Conservation (phyloP, 2,888 invertebrate genomes). For the Heliconius ismenius region DNA sequence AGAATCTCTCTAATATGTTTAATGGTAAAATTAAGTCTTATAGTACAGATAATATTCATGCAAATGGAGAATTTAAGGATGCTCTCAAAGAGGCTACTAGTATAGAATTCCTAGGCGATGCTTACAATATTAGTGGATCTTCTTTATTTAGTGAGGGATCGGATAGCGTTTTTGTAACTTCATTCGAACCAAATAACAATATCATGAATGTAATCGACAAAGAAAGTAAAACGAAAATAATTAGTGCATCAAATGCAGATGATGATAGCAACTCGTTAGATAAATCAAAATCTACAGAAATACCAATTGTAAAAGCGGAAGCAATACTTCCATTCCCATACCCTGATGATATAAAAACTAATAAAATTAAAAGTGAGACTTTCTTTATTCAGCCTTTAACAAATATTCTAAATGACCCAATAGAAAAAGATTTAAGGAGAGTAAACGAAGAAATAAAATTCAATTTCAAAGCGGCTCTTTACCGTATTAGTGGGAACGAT, state of each 20-base stretch:
- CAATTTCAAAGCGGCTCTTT: constrained; percentile 70
- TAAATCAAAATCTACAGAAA: constrained; percentile 38
- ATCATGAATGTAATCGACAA: constrained; percentile 44
- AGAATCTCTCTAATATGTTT: constrained; percentile 60
- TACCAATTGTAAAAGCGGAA: constrained; percentile 65
- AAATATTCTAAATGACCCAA: constrained; percentile 49
- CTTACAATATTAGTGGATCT: constrained; percentile 56
- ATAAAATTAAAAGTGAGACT: constrained; percentile 19
- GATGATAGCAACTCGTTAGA: background rate
- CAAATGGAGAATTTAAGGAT: constrained; percentile 58
- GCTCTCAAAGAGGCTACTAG: constrained; percentile 71
- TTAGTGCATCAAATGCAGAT: background rate
- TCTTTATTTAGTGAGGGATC: constrained; percentile 68
- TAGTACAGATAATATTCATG: constrained; percentile 70
- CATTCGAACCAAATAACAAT: constrained; percentile 57
- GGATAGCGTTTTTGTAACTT: constrained; percentile 64
- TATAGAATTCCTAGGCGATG: constrained; percentile 62
- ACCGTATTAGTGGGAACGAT: constrained; percentile 62
- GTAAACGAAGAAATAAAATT: constrained; percentile 67
- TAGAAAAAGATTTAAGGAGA: constrained; percentile 65
- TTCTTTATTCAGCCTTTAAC: constrained; percentile 45
- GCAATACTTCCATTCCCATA: constrained; percentile 63
- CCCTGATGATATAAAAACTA: constrained; percentile 56
- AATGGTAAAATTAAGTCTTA: constrained; percentile 75
- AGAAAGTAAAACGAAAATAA: constrained; percentile 30